Base-by-base conservation (phyloP, 2,113 vertebrate genomes). In the Pseudorhombus dupliciocellatus region DNA sequence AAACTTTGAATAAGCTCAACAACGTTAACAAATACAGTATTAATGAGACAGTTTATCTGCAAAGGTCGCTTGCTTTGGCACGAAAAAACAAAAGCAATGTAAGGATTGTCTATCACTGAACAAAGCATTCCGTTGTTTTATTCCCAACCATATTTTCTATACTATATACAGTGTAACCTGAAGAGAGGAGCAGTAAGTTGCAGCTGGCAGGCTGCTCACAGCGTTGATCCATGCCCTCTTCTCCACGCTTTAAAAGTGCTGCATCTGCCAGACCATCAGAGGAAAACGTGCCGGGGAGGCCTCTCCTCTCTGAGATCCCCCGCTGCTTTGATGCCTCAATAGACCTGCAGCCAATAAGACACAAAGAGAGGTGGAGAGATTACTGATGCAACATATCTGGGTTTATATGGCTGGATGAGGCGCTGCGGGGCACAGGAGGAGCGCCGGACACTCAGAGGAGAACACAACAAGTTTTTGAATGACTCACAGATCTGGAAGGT, bases 261-360 rank as follows among this genome's bases (percentile, higher is more conserved):
- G 82, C 66, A 69, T 79, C 66, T 85, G 77, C 83, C 65, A 80
- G 77, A 86, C 78, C 78, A 79, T 90, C 75, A 84, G 67, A 91
- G 74, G 77, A 70, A 79, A 70, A n/a, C 44, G 28, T 55, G 60
- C 53, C 22, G 54, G 71, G 74, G 63, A 81, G 85, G 71, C 59
- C 65, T 51, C 87, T 73, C 62, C 55, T 79, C 73, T 75, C 63
- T 50, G 63, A 83, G 74, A 86, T 81, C 75, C 71, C 70, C 75
- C 16, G 64, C 70, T 80, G 81, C 90, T 92, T 91, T 93, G 86
- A 92, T 89, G 87, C 82, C 77, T 85, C 76, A 73, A 69, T 85
- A 81, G 73, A 91, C 77, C 83, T 82, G 74, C 63, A 68, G 88
- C 87, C 83, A 89, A 84, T 78, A 78, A 89, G 74, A 86, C 81